phyloP scores from a whole-genome alignment of 2,797 vertebrate species.

The Serranus cabrilla region DNA sequence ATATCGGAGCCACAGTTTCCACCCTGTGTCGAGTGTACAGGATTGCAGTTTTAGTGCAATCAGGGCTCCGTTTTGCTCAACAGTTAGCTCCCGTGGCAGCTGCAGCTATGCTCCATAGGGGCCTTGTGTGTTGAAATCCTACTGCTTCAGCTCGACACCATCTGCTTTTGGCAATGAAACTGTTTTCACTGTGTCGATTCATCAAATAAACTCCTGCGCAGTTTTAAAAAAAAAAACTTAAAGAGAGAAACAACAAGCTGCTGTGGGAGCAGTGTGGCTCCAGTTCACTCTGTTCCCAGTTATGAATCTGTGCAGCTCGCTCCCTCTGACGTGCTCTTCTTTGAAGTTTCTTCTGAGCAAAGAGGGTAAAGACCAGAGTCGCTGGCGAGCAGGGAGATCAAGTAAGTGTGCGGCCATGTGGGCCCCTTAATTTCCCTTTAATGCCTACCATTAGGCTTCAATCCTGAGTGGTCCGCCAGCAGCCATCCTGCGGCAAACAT shows the following conservation, averaged over 20 bases:
- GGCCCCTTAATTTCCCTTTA: conserved; percentile 78
- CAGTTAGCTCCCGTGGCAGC: conserved; percentile 28
- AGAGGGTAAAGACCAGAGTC: conserved; percentile 61
- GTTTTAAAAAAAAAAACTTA: conserved; percentile 10
- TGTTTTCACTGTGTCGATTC: conserved; percentile 49
- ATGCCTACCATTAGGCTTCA: conserved; percentile 71
- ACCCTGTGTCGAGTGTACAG: not conserved
- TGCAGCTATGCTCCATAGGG: conserved; percentile 10
- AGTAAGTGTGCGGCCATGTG: conserved; percentile 67
- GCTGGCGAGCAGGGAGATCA: conserved; percentile 58
- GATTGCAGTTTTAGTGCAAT: not conserved
- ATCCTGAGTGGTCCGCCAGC: conserved; percentile 56
- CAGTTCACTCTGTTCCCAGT: conserved; percentile 65
- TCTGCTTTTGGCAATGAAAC: conserved; percentile 39
- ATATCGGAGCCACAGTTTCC: not conserved
- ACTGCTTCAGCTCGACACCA: conserved; percentile 20
- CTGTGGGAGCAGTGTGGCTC: conserved; percentile 33
- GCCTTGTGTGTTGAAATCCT: conserved; percentile 23
- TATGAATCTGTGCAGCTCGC: conserved; percentile 65
- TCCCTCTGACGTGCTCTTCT: conserved; percentile 58
- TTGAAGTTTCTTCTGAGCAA: conserved; percentile 72
- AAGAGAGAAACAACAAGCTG: conserved; percentile 44
- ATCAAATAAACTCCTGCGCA: conserved; percentile 48
- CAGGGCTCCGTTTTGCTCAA: not conserved
- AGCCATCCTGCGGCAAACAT: conserved; percentile 47